phyloP scores from a whole-genome alignment of 2,113 vertebrate species.

The Leptosomus discolor region DNA sequence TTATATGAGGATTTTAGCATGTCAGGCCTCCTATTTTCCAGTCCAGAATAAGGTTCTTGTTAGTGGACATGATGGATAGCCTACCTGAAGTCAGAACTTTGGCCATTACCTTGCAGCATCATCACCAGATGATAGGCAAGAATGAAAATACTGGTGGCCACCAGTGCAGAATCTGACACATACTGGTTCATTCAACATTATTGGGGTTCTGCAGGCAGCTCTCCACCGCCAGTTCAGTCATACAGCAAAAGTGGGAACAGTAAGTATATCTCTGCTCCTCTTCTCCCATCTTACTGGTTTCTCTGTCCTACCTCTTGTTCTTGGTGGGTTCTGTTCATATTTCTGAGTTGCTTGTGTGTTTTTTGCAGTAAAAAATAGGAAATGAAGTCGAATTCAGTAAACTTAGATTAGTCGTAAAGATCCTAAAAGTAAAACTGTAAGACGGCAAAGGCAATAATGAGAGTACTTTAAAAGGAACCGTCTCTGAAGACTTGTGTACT shows the following conservation, averaged over 20 bases:
- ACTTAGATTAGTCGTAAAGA: background rate
- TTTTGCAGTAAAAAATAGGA: background rate
- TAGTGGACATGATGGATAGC: background rate
- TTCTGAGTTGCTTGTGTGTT: background rate
- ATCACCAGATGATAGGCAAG: background rate
- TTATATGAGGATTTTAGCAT: background rate
- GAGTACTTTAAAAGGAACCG: background rate
- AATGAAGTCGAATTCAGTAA: background rate
- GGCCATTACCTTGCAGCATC: background rate
- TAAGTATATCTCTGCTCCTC: background rate
- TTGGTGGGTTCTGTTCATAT: background rate
- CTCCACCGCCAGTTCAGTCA: background rate
- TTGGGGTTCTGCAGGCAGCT: background rate
- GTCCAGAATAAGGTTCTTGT: background rate
- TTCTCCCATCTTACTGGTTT: background rate
- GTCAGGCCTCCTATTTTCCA: background rate
- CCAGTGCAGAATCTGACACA: background rate
- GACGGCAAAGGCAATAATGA: background rate
- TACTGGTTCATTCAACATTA: background rate
- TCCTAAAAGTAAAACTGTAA: background rate
- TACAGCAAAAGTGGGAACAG: background rate
- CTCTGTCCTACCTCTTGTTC: background rate
- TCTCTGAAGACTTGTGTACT: background rate
- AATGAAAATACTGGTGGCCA: background rate
- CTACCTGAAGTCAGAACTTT: background rate